Evolutionary conservation across 2,888 invertebrate genomes (phyloP).

Genomic region (Watsonalla cultraria): DNA sequence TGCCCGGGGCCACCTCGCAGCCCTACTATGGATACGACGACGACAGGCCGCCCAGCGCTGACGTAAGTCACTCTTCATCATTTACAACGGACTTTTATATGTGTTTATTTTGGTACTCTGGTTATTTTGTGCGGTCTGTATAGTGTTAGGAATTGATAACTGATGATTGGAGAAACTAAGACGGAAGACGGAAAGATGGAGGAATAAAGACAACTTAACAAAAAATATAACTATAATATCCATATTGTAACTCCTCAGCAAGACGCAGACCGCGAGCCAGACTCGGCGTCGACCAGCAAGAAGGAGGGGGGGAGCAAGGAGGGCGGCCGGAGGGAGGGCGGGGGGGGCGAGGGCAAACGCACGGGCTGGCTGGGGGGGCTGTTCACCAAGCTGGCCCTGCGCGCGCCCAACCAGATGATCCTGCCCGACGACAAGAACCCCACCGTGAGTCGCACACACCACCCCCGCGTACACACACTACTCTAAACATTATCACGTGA

Average conservation of each 20-base stretch:
- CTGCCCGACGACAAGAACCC: constrained; percentile 97
- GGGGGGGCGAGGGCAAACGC: constrained; percentile 24
- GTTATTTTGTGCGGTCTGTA: too few relatives aligned
- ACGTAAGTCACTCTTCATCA: constrained; percentile 23
- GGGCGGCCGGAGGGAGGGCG: constrained; percentile 7
- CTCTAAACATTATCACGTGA: constrained; percentile 19
- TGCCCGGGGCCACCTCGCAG: constrained; percentile 48
- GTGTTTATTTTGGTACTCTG: too few relatives aligned
- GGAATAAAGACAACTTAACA: too few relatives aligned
- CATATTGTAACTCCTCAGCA: constrained; percentile 11
- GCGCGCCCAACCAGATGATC: constrained; percentile 96
- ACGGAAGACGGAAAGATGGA: too few relatives aligned
- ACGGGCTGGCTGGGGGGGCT: constrained; percentile 92
- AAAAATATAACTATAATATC: too few relatives aligned
- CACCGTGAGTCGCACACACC: constrained; percentile 79
- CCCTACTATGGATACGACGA: constrained; percentile 32
- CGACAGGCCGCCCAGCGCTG: constrained; percentile 35
- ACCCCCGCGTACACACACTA: constrained; percentile 32
- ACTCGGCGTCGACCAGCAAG: constrained; percentile 46
- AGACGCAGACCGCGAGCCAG: constrained; percentile 84
- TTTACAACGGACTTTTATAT: not conserved
- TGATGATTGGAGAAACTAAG: too few relatives aligned
- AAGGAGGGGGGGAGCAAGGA: constrained; percentile 21
- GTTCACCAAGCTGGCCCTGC: constrained; percentile 88
- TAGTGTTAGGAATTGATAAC: too few relatives aligned